A percentile compares a stretch with the other conserved stretches of the same genome.
phyloP scores from a whole-genome alignment of 2,888 invertebrate genomes.

The Cryptocheilus praepositus region DNA sequence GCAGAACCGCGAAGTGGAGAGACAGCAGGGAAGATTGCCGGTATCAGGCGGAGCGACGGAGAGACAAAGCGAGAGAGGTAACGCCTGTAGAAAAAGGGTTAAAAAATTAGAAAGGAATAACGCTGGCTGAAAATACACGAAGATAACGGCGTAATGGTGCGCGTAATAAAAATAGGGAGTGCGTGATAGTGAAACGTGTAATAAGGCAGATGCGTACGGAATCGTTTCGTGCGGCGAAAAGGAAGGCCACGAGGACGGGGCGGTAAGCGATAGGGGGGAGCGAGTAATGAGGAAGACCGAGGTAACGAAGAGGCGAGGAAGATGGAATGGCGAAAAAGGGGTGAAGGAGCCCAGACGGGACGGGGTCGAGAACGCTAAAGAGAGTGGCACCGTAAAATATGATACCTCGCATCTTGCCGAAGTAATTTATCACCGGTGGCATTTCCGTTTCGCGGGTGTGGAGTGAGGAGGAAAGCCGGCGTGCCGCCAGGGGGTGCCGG shows the following conservation, averaged over 20 bases:
- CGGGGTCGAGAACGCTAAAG: background rate
- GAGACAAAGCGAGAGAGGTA: constrained; percentile 4
- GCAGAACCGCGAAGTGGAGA: background rate
- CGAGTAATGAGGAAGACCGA: background rate
- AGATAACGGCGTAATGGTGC: constrained; percentile 5
- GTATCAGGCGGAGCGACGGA: constrained; percentile 8
- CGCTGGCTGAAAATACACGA: constrained; percentile 11
- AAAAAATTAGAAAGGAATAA: too few species aligned
- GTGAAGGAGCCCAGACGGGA: background rate
- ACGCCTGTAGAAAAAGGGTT: too few species aligned
- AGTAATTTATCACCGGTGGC: constrained; percentile 42
- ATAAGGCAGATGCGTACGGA: too few species aligned
- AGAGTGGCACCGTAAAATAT: constrained; percentile 33
- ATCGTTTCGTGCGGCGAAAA: too few species aligned
- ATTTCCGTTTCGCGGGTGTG: constrained; percentile 29
- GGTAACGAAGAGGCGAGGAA: constrained; percentile 11
- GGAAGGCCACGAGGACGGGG: too few species aligned
- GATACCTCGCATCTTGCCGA: constrained; percentile 32
- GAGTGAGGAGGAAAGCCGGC: background rate
- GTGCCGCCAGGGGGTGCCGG: background rate
- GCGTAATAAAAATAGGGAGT: too few species aligned
- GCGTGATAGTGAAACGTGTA: too few species aligned
- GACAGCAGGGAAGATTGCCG: too few species aligned
- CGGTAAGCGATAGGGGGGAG: too few species aligned
- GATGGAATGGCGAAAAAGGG: constrained; percentile 4